Evolutionary conservation across 2,113 vertebrate species (phyloP).

Genomic region (Pipa parva): DNA sequence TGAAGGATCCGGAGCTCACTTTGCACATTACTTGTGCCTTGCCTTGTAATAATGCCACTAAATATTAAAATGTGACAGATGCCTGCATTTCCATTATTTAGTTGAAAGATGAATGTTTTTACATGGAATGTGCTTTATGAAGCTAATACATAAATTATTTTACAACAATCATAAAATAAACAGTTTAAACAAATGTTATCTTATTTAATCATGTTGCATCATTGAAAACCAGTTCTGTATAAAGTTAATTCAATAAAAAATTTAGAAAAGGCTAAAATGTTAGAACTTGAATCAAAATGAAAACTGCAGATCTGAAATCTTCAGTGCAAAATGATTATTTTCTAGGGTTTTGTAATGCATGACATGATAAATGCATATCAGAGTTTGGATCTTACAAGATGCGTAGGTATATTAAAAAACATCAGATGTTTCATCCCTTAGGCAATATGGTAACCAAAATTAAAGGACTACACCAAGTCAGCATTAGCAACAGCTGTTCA

Average conservation of each 20-base stretch:
- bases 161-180: background rate
- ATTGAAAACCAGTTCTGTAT: background rate
- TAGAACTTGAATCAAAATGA: background rate
- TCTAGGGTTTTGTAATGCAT: background rate
- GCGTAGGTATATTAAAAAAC: slow-evolving; percentile 21
- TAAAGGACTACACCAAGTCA: slow-evolving; percentile 25
- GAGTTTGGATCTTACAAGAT: slow-evolving; percentile 19
- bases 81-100: background rate
- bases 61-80: too few species aligned
- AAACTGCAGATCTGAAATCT: background rate
- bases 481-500: slow-evolving; percentile 24
- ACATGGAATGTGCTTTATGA: background rate
- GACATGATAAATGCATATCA: background rate
- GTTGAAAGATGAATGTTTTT: background rate
- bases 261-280: too few species aligned
- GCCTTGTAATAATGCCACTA: too few species aligned
- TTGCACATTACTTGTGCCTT: too few species aligned
- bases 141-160: background rate
- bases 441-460: slow-evolving; percentile 23
- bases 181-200: background rate
- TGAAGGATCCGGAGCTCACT: too few species aligned
- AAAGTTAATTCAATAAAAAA: background rate
- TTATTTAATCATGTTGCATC: background rate
- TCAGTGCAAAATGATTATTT: background rate
- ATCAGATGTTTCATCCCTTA: slow-evolving; percentile 28